Conservation (phyloP, 2,888 invertebrate genomes). For the Drepanosiphum platanoidis region DNA sequence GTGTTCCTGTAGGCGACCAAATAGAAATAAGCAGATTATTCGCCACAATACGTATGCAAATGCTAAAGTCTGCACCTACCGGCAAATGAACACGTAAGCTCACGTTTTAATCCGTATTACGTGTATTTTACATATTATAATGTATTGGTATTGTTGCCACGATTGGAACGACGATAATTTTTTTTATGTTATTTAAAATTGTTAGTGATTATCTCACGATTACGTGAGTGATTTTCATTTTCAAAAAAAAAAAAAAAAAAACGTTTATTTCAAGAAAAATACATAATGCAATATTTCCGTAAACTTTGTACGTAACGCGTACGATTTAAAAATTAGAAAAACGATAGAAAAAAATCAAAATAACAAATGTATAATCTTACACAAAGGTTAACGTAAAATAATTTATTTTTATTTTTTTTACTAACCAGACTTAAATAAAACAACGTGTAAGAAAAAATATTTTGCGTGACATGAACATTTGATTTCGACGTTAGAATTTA, state of each 20-base stretch:
- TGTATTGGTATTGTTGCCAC: conserved; percentile 5
- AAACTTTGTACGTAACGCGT: background rate
- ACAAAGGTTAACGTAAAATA: too few species aligned
- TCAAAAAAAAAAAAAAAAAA: background rate
- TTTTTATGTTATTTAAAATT: background rate
- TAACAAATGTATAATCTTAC: too few species aligned
- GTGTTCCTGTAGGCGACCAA: conserved; percentile 7
- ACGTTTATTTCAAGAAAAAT: background rate
- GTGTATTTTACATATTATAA: conserved; percentile 37
- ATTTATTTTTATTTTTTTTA: too few species aligned
- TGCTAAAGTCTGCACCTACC: conserved; percentile 7
- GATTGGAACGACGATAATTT: background rate
- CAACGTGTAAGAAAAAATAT: too few species aligned
- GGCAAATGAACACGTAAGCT: conserved; percentile 44
- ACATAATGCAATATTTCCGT: background rate
- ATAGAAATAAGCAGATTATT: conserved; percentile 55
- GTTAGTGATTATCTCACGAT: background rate
- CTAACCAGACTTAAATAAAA: too few species aligned
- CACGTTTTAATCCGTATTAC: conserved; percentile 43
- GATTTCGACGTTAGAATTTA: too few species aligned
- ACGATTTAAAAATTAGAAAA: too few species aligned
- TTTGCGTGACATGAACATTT: too few species aligned
- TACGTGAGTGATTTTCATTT: background rate
- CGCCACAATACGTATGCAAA: conserved; percentile 44
- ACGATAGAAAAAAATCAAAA: too few species aligned